These are phyloP conservation scores for Coracopsis vasa DNA, from an alignment of 2,113 vertebrate species.

Conservation along the genomic window DNA sequence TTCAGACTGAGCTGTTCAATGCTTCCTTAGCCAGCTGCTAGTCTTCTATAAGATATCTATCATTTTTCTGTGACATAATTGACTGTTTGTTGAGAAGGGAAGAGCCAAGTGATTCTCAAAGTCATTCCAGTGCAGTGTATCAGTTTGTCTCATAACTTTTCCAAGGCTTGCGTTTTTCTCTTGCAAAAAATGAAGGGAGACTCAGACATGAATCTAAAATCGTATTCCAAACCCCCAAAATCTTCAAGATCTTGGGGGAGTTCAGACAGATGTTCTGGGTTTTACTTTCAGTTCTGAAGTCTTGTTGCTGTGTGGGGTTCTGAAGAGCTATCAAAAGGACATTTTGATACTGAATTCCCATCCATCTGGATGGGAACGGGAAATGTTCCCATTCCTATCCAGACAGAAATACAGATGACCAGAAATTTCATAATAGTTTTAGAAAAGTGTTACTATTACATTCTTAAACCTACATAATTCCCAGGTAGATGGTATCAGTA, in stretches of 20 bases:
- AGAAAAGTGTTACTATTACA: neutral
- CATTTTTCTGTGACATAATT: neutral
- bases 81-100: neutral
- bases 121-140: neutral
- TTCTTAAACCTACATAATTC: neutral
- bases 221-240: neutral
- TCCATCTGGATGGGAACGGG: neutral
- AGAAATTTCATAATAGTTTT: neutral
- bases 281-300: neutral
- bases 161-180: neutral
- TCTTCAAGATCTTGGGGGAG: neutral
- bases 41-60: neutral
- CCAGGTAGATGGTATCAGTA: neutral
- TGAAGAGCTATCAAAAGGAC: neutral
- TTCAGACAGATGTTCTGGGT: neutral
- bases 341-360: neutral
- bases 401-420: neutral
- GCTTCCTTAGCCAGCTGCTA: neutral
- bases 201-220: neutral
- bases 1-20: neutral
- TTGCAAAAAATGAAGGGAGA: neutral
- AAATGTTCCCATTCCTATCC: neutral
- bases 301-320: fast-evolving
- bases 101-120: neutral
- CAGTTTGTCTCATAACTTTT: neutral